phyloP scores from a whole-genome alignment of 1,140 invertebrate species.

The Cotesia typhae region DNA sequence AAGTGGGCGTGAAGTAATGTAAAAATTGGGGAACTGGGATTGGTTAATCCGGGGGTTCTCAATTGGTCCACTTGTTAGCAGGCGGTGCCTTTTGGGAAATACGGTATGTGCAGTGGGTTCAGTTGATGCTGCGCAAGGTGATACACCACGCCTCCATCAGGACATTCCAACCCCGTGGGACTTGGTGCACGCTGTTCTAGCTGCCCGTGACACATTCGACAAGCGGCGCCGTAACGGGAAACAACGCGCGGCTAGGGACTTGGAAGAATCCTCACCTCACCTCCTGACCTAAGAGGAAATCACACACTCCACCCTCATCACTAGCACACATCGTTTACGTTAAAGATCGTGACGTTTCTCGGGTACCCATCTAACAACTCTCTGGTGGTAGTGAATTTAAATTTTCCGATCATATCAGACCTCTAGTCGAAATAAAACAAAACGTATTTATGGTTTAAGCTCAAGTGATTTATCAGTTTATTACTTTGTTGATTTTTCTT shows the following conservation, averaged over 20 bases:
- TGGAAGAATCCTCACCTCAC: conserved; percentile 39
- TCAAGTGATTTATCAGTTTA: neutral
- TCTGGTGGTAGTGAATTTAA: neutral
- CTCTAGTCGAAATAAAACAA: too few relatives aligned
- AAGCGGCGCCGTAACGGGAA: conserved; percentile 67
- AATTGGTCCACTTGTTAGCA: conserved; percentile 34
- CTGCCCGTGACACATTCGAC: conserved; percentile 66
- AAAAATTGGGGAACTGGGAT: neutral
- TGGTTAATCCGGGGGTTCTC: neutral
- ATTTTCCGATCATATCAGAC: too few relatives aligned
- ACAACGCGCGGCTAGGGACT: conserved; percentile 65
- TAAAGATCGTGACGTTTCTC: conserved; percentile 24
- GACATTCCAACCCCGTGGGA: conserved; percentile 57
- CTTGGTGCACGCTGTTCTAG: conserved; percentile 59
- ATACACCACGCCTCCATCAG: conserved; percentile 36
- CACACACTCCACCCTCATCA: conserved; percentile 40
- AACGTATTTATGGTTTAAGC: too few relatives aligned
- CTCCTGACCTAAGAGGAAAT: conserved; percentile 37
- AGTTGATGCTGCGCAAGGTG: conserved; percentile 45
- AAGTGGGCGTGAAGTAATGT: conserved; percentile 2
- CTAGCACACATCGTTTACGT: conserved; percentile 38
- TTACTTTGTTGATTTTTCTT: too few relatives aligned
- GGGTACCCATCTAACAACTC: conserved; percentile 18
- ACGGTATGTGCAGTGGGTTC: neutral
- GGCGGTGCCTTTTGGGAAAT: conserved; percentile 31